Evolutionary conservation across 2,797 vertebrate genomes (phyloP), one percentile per base, ranked within the genome.

Genomic region (Necrosyrtes monachus): DNA sequence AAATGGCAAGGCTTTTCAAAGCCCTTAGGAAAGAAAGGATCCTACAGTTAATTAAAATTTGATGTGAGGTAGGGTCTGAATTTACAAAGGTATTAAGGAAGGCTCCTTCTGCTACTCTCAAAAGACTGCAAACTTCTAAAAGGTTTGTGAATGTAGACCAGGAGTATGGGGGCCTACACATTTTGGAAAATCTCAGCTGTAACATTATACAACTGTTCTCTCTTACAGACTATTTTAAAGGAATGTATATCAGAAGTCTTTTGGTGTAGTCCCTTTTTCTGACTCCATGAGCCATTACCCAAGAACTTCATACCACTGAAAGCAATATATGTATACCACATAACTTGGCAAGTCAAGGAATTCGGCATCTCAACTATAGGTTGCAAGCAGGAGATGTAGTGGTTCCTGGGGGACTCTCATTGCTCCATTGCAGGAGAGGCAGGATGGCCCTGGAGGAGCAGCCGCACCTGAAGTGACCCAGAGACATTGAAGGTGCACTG

Each of bases 161-260:
- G 33, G 23, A 7, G 0, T 30, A 37, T 62, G 18, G 8, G 10
- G 8, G 0, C 6, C 14, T 57, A 30, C 0, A 2, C 2, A 1
- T 59, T 79, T 76, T 83, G 56, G 51, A 74, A 94, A 80, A 74
- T n/a, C 25, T 76, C 31, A 69, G 4, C 22, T 56, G 6, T 33
- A 69, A 18, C 5, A 13, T 62, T 65, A 39, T 50, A 39, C 4
- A 92, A 56, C 59, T 75, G 4, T 76, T 82, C 10, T 92, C 9
- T 60, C 31, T n/a, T 56, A n/a, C 1, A 62, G 27, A 16, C 10
- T 39, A 3, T 59, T 92, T 85, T 60, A 50, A 64, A 92, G 8
- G 27, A 24, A 18, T 27, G 3, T 10, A 3, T 50, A 35, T 46
- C 20, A 37, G 24, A 70, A 89, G 4, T 50, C 59, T 13, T 68